Evolutionary conservation across 2,888 invertebrate species (phyloP), one percentile per base, ranked within the genome.

Genomic region (Drosophila neonasuta): DNA sequence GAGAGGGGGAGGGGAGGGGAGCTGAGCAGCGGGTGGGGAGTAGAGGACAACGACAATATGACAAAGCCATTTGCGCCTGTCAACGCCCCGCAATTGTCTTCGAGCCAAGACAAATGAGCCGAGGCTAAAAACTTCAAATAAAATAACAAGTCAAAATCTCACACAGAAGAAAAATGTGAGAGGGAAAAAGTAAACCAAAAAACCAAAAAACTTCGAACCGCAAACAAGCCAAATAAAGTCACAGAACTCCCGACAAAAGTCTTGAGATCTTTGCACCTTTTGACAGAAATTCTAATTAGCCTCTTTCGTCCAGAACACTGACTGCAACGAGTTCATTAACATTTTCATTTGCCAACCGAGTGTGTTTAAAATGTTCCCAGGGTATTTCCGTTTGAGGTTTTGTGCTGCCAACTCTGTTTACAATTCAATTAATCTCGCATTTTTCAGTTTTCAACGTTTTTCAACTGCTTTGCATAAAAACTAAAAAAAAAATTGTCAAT

Each of bases 61-160:
- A 81, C 74, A 76, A 76, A 86, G 69, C 75, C 84, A 86, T 86
- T 81, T 81, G 84, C 73, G 86, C 85, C 84, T 81, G 81, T 81
- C 81, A 81, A 81, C 81, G 81, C 81, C 84, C 81, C 77, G 79
- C 69, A 85, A 81, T 77, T 85, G 82, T 71, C 66, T 54, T 50
- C 66, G 30, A 52, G 63, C 61, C 60, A 81, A 81, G 79, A 80
- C 71, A 74, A 81, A 75, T 82, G 72, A 75, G 72, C 54, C 63
- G 63, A 63, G 64, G 59, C 74, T 59, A 61, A 66, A 54, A 54
- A 50, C 66, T 55, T 20, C 46, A 57, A 62, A 55, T 48, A 48
- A 15, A 7, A 20, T 13, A 44, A 20, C 17, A 13, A 29, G 10
- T 24, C 24, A 34, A 24, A 34, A 36, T 36, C 44, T 2, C 44